Evolutionary conservation across 2,113 vertebrate species (phyloP).

Genomic region (Eleginops maclovinus): DNA sequence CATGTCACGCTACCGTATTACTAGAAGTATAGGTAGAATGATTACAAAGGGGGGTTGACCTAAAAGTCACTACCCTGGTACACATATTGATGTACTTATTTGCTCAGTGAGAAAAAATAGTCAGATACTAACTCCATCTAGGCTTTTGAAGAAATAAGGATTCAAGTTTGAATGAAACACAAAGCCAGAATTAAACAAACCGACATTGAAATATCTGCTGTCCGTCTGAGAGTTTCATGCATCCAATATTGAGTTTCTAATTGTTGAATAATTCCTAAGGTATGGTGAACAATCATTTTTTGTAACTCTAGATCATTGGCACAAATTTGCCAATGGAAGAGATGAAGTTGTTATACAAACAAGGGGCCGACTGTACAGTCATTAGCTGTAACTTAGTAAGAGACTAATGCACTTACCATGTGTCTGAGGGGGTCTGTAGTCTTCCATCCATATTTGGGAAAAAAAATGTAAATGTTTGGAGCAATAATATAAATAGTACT

Average conservation of each 20-base stretch:
- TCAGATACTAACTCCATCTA: neutral
- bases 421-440: neutral
- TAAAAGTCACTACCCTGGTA: neutral
- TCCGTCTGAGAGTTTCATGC: neutral
- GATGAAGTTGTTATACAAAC: no score
- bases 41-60: slow-evolving; percentile 13
- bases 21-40: slow-evolving; percentile 4
- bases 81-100: neutral
- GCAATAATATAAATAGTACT: neutral
- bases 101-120: neutral
- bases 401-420: neutral
- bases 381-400: neutral
- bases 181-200: neutral
- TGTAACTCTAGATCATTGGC: neutral
- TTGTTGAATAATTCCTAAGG: neutral
- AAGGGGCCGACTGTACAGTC: neutral
- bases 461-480: neutral
- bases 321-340: neutral
- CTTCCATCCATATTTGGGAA: neutral
- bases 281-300: neutral
- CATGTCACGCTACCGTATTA: slow-evolving; percentile 30
- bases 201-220: neutral
- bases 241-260: neutral
- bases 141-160: neutral
- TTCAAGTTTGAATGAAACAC: neutral